Evolutionary conservation across 1,140 invertebrate genomes (phyloP), one percentile per base, ranked within the genome.

Genomic region (Megalopta genalis): DNA sequence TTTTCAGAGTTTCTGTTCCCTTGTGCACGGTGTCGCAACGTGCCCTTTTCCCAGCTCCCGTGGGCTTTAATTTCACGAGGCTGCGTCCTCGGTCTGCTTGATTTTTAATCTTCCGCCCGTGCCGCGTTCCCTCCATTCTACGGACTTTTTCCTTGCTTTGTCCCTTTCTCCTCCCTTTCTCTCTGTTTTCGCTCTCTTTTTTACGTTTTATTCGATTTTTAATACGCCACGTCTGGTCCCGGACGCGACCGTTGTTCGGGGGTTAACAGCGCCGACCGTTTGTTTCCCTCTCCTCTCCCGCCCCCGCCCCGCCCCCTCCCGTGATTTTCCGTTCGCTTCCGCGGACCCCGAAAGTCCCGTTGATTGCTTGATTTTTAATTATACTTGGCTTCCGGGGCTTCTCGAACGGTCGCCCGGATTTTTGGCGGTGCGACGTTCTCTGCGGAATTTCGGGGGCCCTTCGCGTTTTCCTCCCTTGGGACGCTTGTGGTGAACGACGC

Each of bases 101-200:
- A 70, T 69, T 70, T 77, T 70, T 49, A 39, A 69, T 77, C 67
- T 69, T 54, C 39, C 18, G 7, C 37, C 37, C n/a, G 14, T 16
- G 49, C 49, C 18, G 16, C 49, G 14, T 69, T 9, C 73, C 5
- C 18, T 7, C 14, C 8, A n/a, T 39, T 60, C 25, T 14, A 3
- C 23, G 10, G 0, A 5, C 52, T n/a, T 57, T 54, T 25, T 37
- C 18, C 10, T 8, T 25, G 49, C 25, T n/a, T 39, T 32, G 32
- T 63, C 23, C 7, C n/a, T 60, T 8, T 18, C 14, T 27, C 6
- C 0, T 8, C 23, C 9, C 12, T 39, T 9, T 16, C 23, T 23
- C 18, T 63, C 5, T 16, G 0, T 18, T 52, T 18, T 16, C 49
- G 32, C 32, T 32, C 32, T 32, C 32, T 32, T 21, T 5, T 52